phyloP scores from a whole-genome alignment of 2,113 vertebrate species.

The Trematocara stigmaticum region DNA sequence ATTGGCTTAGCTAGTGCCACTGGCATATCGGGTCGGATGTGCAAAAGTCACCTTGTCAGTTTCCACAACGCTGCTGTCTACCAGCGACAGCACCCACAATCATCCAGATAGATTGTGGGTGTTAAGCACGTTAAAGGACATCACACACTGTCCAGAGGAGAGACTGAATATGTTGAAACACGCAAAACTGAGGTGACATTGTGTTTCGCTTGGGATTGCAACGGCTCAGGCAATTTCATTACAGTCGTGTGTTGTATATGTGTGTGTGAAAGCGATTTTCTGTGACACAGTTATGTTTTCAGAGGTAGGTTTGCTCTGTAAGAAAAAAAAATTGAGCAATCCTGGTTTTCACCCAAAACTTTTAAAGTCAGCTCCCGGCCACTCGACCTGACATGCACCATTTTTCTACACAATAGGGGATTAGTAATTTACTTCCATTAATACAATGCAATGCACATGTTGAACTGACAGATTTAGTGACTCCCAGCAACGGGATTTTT shows the following conservation, averaged over 20 bases:
- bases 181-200: not conserved
- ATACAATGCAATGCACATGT: constrained; percentile 31
- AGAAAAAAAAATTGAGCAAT: constrained; percentile 10
- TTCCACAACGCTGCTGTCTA: constrained; percentile 39
- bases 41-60: constrained; percentile 73
- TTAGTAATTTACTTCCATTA: constrained; percentile 41
- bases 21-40: constrained; percentile 46
- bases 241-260: not conserved
- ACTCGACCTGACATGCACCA: not conserved
- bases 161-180: constrained; percentile 15
- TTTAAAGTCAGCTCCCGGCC: not conserved
- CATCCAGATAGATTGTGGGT: constrained; percentile 57
- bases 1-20: constrained; percentile 61
- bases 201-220: not conserved
- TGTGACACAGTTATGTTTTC: not conserved
- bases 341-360: constrained; percentile 22
- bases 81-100: no score
- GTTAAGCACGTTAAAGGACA: constrained; percentile 53
- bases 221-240: not conserved
- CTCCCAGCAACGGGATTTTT: constrained; percentile 22
- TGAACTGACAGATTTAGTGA: constrained; percentile 42
- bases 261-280: not conserved
- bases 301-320: not conserved
- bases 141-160: constrained; percentile 29
- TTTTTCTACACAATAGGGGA: constrained; percentile 24